A percentile compares a stretch with the other conserved stretches of the same genome.
phyloP scores from a whole-genome alignment of 2,797 vertebrate genomes.

The Protonibea diacanthus region DNA sequence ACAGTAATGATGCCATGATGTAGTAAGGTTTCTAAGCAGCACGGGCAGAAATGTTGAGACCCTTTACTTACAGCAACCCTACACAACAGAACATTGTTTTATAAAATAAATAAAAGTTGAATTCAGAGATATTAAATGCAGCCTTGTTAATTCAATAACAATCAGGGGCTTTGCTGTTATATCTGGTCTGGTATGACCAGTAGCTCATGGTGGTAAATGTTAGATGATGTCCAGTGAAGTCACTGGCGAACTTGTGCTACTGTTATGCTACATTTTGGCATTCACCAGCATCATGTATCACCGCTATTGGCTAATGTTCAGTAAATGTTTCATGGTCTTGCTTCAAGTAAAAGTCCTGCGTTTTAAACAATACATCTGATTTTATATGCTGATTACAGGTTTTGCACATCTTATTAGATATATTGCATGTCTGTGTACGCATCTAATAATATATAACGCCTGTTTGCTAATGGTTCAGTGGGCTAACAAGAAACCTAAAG shows the following conservation, averaged over 20 bases:
- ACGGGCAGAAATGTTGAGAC: neutral
- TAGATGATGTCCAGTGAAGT: neutral
- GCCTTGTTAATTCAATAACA: too few relatives aligned
- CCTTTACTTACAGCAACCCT: neutral
- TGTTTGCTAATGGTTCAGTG: constrained; percentile 1
- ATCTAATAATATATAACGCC: neutral
- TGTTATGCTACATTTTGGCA: too few relatives aligned
- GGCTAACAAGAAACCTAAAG: neutral
- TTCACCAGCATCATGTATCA: neutral
- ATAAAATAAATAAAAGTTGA: too few relatives aligned
- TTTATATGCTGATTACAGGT: neutral
- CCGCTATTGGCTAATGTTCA: neutral
- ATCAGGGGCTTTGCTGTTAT: too few relatives aligned
- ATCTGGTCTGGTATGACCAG: too few relatives aligned
- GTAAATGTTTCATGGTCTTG: neutral
- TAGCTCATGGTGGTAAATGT: neutral
- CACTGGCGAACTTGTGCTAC: too few relatives aligned
- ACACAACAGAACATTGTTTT: neutral
- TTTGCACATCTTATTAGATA: neutral
- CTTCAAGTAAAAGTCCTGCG: neutral
- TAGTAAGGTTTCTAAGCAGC: neutral
- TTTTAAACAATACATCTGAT: neutral
- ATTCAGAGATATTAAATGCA: too few relatives aligned
- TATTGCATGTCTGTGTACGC: neutral
- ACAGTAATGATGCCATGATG: neutral